Evolutionary conservation across 2,797 vertebrate genomes (phyloP), one percentile per base, ranked within the genome.

Genomic region (Neostethus bicornis): DNA sequence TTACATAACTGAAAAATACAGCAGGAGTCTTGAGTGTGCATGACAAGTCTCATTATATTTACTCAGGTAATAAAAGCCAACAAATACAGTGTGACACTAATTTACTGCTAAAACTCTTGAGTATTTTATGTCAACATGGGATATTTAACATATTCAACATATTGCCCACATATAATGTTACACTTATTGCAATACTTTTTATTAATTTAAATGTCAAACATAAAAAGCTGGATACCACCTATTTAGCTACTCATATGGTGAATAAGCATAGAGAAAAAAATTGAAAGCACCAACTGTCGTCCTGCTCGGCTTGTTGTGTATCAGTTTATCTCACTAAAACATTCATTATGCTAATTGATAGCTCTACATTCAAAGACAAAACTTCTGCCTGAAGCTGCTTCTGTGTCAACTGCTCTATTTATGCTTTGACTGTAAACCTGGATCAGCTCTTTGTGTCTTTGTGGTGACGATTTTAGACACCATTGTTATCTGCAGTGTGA

Each of bases 1-100:
- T 79, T 71, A 51, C 77, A 79, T 70, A 14, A 75, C 17, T 66
- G 58, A 73, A 75, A 66, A 71, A 79, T 75, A 58, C 73, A 75
- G 65, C 73, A 77, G 75, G 35, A 51, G 61, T 45, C 23, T 59
- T 31, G 62, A 61, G 34, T 14, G 23, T 8, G 28, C 64, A 58
- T 58, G 50, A 63, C 38, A 42, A 16, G 21, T 66, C 34, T 38
- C 41, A 26, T 55, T 39, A 53, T 16, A 52, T 65, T 62, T 51
- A 44, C 14, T n/a, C 20, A 14, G 14, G 14, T 65, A 48, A 50
- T 26, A 51, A 19, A 42, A 39, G 4, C 13, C 12, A 25, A 25
- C 3, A n/a, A n/a, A n/a, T n/a, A n/a, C 4, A 2, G 0, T 23
- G 25, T 3, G 39, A 12, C 17, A 24, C 28, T 38, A 25, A 32